Conservation (phyloP, 2,888 invertebrate species). For the Oligia fasciuncula region DNA sequence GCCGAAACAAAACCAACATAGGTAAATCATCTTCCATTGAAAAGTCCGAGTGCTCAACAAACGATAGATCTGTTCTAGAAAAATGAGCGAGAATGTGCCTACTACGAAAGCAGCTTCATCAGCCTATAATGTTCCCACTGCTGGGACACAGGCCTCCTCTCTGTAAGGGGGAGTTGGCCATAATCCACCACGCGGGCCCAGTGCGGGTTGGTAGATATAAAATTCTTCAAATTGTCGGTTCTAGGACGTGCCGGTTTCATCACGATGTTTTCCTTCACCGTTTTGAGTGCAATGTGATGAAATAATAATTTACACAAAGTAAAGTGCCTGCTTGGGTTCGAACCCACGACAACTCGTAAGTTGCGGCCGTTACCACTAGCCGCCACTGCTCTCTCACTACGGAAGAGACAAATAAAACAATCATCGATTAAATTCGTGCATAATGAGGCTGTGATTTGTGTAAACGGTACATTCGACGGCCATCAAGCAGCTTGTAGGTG, state of each 20-base stretch:
- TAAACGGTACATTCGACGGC: slow-evolving; percentile 55
- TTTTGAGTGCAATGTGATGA: no score
- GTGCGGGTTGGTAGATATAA: background rate
- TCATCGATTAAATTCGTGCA: slow-evolving; percentile 27
- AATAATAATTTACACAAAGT: no score
- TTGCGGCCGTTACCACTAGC: background rate
- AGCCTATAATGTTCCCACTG: background rate
- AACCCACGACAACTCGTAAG: background rate
- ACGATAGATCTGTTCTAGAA: background rate
- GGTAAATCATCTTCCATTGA: background rate
- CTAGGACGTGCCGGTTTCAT: background rate
- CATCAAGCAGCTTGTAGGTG: slow-evolving; percentile 61
- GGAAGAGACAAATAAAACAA: slow-evolving; percentile 42
- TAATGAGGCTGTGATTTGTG: slow-evolving; percentile 58
- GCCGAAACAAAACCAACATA: background rate
- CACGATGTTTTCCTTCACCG: background rate
- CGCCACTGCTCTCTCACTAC: background rate
- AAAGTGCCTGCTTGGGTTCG: background rate
- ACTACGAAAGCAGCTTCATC: background rate
- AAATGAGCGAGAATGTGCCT: background rate
- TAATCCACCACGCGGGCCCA: background rate
- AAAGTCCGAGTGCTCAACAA: background rate
- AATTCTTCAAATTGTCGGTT: background rate
- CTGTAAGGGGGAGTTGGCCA: background rate
- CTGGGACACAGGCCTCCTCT: background rate